Conservation (phyloP, 1,140 invertebrate species). For the Akabosia matsudoensis region DNA sequence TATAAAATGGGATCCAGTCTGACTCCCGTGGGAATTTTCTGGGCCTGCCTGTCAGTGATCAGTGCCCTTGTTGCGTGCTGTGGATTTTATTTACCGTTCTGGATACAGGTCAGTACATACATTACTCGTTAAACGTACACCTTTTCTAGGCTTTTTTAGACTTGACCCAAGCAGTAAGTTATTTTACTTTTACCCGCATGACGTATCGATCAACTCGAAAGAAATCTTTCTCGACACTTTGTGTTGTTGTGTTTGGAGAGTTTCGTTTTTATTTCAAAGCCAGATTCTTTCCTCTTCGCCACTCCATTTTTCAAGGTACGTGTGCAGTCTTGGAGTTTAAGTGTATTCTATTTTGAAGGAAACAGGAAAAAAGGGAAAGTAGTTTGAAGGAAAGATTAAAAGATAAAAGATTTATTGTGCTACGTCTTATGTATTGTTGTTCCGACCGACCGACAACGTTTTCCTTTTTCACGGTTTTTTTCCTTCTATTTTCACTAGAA, state of each 20-base stretch:
- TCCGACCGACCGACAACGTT: background rate
- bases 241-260: background rate
- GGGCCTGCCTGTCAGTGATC: conserved; percentile 63
- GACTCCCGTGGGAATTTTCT: conserved; percentile 62
- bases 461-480: background rate
- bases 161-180: background rate
- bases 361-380: background rate
- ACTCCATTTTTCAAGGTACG: background rate
- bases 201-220: background rate
- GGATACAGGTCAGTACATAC: conserved; percentile 61
- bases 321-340: background rate
- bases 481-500: too few species aligned
- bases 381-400: background rate
- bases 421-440: background rate
- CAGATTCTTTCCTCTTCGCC: background rate
- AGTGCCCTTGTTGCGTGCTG: conserved; percentile 62
- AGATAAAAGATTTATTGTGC: background rate
- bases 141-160: background rate
- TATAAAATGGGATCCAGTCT: conserved; percentile 56
- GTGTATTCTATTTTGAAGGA: background rate
- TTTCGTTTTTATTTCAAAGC: background rate
- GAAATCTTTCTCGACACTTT: background rate
- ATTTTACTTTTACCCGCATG: background rate
- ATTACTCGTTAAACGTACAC: background rate
- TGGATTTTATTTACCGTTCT: conserved; percentile 69